These are phyloP conservation scores for Troides helena DNA, from an alignment of 2,888 invertebrate genomes.

Conservation along the genomic window DNA sequence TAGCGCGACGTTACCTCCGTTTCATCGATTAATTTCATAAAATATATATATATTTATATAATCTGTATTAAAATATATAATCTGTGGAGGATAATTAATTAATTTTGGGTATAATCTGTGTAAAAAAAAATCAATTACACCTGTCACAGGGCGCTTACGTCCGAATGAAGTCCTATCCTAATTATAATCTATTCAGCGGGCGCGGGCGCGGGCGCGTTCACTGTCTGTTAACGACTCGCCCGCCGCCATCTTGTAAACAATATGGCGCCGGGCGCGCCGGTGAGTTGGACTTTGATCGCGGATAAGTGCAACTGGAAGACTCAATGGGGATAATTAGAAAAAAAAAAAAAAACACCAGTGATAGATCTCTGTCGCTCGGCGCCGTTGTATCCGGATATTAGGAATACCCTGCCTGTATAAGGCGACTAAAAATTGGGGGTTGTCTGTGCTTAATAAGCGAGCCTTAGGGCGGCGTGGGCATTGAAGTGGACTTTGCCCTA, in stretches of 20 bases:
- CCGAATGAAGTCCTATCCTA: conserved; percentile 8
- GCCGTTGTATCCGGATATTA: too few relatives aligned
- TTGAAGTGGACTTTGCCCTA: too few relatives aligned
- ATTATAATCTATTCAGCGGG: conserved; percentile 14
- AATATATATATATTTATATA: too few relatives aligned
- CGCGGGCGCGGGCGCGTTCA: conserved; percentile 2
- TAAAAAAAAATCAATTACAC: conserved; percentile 11
- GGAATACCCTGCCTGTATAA: too few relatives aligned
- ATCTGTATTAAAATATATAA: too few relatives aligned
- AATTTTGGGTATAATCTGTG: conserved; percentile 1
- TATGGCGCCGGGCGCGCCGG: conserved; percentile 4
- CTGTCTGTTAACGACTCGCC: conserved; percentile 20
- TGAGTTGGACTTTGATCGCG: conserved; percentile 19
- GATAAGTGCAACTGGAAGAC: conserved; percentile 11
- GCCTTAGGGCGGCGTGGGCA: too few relatives aligned
- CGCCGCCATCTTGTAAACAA: conserved; percentile 27
- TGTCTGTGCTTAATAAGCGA: too few relatives aligned
- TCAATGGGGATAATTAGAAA: not conserved
- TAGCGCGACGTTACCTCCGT: too few relatives aligned
- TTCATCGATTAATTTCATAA: too few relatives aligned
- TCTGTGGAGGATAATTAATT: not conserved
- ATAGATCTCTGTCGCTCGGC: too few relatives aligned
- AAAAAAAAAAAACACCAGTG: too few relatives aligned
- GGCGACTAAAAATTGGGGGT: too few relatives aligned
- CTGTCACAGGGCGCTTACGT: conserved; percentile 6